Evolutionary conservation across 2,113 vertebrate genomes (phyloP), one percentile per base, ranked within the genome.

Genomic region (Alethe diademata): DNA sequence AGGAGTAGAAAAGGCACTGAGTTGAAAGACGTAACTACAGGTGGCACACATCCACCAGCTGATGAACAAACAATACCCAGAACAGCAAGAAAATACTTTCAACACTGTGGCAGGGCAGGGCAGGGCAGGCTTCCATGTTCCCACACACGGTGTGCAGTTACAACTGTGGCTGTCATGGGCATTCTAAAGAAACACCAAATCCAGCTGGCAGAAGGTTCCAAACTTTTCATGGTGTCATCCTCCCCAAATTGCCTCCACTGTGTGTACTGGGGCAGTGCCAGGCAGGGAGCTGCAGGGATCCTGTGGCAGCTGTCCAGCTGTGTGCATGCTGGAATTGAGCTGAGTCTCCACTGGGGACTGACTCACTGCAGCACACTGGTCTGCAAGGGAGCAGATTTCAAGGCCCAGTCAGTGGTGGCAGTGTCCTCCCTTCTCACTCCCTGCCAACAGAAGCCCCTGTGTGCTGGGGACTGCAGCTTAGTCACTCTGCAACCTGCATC

Each of bases 341-440:
- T 11, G 14, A 29, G 8, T 28, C 10, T 65, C 66, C 13, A 3
- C 9, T 0, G 0, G 38, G 43, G 12, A 19, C 42, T 3, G 6
- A 16, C 19, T 65, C 43, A 4, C 23, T 28, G 70, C 74, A 57
- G n/a, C 38, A 8, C 11, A 2, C 29, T 4, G 4, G 45, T 17
- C 61, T 3, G 26, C n/a, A 11, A 47, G 35, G 33, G 1, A 42
- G 56, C 25, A 26, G 53, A 6, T 61, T 47, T 74, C 36, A 65
- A n/a, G 58, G 38, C 26, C 18, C 22, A 7, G 3, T 25, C 0
- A 0, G 12, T n/a, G 45, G n/a, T 47, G 47, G 53, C 20, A 12
- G 5, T 23, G 43, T 54, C 54, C 42, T 82, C 18, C 16, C 29
- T 31, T 11, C 25, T 22, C 17, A 1, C 18, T 42, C 17, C 19